A percentile compares a stretch with the other conserved stretches of the same genome.
Conservation (phyloP, 1,140 invertebrate genomes). For the Paraescarpia echinospica region DNA sequence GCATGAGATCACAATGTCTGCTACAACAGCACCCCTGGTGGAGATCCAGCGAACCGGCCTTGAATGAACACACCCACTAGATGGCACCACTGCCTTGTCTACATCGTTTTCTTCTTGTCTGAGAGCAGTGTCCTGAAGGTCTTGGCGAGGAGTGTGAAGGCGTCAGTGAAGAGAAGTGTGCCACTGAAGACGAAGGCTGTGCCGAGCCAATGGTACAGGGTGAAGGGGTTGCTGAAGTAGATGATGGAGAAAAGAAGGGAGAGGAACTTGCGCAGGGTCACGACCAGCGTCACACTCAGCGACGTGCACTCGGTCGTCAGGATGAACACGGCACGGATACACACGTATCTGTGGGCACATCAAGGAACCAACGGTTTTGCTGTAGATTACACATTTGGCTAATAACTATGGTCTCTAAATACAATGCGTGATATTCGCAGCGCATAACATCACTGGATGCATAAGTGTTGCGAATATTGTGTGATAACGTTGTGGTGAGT, state of each 20-base stretch:
- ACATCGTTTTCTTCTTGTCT: background rate
- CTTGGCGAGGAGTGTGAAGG: background rate
- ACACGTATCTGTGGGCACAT: constrained; percentile 69
- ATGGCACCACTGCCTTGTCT: background rate
- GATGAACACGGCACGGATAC: constrained; percentile 91
- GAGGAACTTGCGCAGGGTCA: constrained; percentile 93
- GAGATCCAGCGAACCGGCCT: background rate
- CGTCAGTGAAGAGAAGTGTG: constrained; percentile 82
- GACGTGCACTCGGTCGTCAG: constrained; percentile 92
- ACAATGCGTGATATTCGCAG: too few species aligned
- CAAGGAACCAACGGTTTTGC: constrained; percentile 11
- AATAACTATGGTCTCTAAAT: background rate
- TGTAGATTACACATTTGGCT: background rate
- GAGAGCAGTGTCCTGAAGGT: background rate
- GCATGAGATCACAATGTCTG: background rate
- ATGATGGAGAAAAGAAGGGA: constrained; percentile 93
- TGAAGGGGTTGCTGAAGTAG: constrained; percentile 95
- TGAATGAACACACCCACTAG: background rate
- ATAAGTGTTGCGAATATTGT: too few species aligned
- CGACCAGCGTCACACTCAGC: constrained; percentile 90
- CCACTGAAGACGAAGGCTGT: constrained; percentile 89
- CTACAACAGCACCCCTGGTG: background rate
- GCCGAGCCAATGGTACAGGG: constrained; percentile 87
- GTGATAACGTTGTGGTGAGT: too few species aligned
- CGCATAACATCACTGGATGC: too few species aligned